Base-by-base conservation (phyloP, 2,888 invertebrate genomes). In the Sesia apiformis region DNA sequence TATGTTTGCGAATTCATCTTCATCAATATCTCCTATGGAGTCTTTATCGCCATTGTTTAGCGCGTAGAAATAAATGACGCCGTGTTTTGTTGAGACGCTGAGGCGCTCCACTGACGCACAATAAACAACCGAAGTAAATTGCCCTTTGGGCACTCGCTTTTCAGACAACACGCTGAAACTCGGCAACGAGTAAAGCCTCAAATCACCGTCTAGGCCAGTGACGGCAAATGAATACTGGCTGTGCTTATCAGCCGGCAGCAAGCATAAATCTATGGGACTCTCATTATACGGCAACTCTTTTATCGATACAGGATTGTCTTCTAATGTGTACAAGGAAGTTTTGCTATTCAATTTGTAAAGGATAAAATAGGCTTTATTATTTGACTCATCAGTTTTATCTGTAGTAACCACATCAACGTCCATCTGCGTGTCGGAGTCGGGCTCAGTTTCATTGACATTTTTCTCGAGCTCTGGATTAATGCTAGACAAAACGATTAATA, bases 31-130 rank as follows among this genome's bases (percentile, higher is more conserved):
- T 62, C 93, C 94, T 0, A 91, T 82, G 1, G 93, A 92, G 69
- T 95, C 94, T 62, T 92, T 93, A 63, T 95, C 95, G 0, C 91
- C 88, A 56, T 94, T 93, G 59, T 93, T 93, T 39, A 96, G 84
- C 0, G 94, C 93, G 72, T 94, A 96, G 81, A 97, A 97, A 71
- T 96, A 94, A 53, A 97, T 91, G 59, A 94, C 93, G 4, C 97
- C 97, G 54, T 92, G 91, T 64, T 92, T 92, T 0, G 97, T 96
- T 50, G 95, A 94, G 3, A 94, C 95, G 76, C 97, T 97, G 40
- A 97, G 88, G 52, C 96, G 91, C 71, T 97, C 97, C 57, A 97
- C 91, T 85, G 96, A 96, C 56, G 95, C 94, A 76, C 97, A 97
- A 78, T 95, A 97, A 0, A 94, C 94, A 3, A 94, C 94, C 0